These are phyloP conservation scores for Poeciliopsis gracilis DNA, from an alignment of 2,797 vertebrate genomes.

Conservation along the genomic window DNA sequence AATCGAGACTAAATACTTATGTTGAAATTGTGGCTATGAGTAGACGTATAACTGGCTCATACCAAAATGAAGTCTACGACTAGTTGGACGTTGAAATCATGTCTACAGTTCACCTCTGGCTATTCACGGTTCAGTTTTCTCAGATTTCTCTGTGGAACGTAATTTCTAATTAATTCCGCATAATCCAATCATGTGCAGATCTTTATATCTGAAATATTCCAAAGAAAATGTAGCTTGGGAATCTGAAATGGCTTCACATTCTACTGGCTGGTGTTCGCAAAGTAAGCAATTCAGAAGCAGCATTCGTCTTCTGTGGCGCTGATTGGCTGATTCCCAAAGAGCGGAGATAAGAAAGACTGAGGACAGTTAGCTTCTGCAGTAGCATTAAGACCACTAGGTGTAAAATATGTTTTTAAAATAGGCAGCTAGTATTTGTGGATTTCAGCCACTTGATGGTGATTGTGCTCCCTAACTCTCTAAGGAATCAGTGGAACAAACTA, in stretches of 20 bases:
- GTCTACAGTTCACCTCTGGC: neutral
- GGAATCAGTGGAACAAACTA: neutral
- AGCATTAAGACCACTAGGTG: neutral
- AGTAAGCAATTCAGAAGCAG: neutral
- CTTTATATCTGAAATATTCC: neutral
- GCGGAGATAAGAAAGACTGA: neutral
- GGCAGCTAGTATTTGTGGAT: neutral
- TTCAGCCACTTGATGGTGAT: neutral
- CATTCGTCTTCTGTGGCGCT: neutral
- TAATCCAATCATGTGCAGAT: neutral
- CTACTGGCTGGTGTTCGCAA: neutral
- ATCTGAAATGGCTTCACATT: neutral
- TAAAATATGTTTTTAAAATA: neutral
- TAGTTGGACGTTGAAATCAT: neutral
- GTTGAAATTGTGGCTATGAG: neutral
- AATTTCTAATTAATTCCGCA: no score
- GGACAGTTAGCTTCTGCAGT: neutral
- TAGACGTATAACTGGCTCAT: neutral
- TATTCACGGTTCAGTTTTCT: no score
- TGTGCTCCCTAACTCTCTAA: neutral
- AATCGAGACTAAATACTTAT: neutral
- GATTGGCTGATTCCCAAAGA: neutral
- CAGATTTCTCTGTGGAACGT: no score
- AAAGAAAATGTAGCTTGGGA: neutral
- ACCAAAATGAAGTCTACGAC: neutral